phyloP scores from a whole-genome alignment of 2,113 vertebrate genomes.

The Sisor rabdophorus region DNA sequence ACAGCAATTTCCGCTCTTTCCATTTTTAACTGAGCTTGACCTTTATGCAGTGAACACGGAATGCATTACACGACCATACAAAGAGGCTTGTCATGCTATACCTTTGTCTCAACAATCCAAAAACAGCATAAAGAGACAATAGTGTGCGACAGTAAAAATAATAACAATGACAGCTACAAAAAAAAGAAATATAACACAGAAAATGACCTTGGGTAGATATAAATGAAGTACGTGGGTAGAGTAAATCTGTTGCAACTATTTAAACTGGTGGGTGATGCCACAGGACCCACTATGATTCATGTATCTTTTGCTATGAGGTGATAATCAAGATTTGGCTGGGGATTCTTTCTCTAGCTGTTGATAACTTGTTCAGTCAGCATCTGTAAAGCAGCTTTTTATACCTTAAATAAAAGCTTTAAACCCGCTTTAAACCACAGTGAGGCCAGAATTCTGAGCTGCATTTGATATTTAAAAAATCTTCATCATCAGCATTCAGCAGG shows the following conservation, averaged over 20 bases:
- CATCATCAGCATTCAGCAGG: no score
- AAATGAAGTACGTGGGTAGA: not conserved
- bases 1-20: conserved; percentile 23
- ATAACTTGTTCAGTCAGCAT: conserved; percentile 29
- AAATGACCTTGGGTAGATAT: conserved; percentile 11
- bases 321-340: not conserved
- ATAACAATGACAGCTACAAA: conserved; percentile 27
- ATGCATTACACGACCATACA: conserved; percentile 14
- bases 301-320: not conserved
- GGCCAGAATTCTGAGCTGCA: not conserved
- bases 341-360: not conserved
- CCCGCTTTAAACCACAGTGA: not conserved
- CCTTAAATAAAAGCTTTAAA: conserved; percentile 5
- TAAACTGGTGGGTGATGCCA: not conserved
- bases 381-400: conserved; percentile 34
- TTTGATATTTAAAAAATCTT: no score
- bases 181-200: conserved; percentile 25
- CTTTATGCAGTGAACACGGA: conserved; percentile 28
- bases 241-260: not conserved
- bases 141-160: conserved; percentile 2
- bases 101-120: conserved; percentile 20
- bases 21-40: conserved; percentile 30
- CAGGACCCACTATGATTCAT: not conserved
- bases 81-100: not conserved
- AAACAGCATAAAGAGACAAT: conserved; percentile 35